These are phyloP conservation scores for Chelonia mydas DNA, from an alignment of 2,797 vertebrate genomes.

Conservation along the genomic window DNA sequence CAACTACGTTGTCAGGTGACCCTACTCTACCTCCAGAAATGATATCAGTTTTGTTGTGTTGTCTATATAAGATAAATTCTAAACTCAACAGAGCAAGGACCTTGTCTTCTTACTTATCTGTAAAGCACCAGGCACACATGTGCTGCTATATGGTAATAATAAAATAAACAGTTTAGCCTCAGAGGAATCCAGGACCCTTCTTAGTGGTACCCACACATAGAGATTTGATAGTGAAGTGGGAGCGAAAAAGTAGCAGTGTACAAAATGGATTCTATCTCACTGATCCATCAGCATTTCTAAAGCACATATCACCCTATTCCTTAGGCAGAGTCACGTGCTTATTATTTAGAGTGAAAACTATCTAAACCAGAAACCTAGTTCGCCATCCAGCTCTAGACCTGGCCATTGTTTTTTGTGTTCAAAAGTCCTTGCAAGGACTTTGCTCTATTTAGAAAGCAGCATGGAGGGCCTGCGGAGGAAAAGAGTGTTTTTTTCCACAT, in stretches of 20 bases:
- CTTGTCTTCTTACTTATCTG: not conserved
- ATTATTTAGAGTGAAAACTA: not conserved
- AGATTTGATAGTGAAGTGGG: not conserved
- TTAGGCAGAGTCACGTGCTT: not conserved
- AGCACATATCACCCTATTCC: not conserved
- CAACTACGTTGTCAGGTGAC: not conserved
- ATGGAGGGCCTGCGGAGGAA: not conserved
- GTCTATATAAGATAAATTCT: not conserved
- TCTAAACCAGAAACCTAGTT: not conserved
- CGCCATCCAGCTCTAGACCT: not conserved
- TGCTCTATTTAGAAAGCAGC: not conserved
- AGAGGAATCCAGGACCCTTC: not conserved
- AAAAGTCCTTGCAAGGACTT: not conserved
- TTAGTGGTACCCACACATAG: not conserved
- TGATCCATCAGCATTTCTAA: not conserved
- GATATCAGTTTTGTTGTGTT: not conserved
- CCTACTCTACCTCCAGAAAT: not conserved
- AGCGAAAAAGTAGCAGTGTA: not conserved
- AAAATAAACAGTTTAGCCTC: not conserved
- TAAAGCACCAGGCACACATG: not conserved
- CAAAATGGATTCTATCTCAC: not conserved
- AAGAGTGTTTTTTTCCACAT: not conserved
- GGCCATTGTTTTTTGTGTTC: not conserved
- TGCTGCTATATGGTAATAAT: not conserved
- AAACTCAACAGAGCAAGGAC: not conserved